Conservation (phyloP, 2,888 invertebrate species). For the Aromia moschata region DNA sequence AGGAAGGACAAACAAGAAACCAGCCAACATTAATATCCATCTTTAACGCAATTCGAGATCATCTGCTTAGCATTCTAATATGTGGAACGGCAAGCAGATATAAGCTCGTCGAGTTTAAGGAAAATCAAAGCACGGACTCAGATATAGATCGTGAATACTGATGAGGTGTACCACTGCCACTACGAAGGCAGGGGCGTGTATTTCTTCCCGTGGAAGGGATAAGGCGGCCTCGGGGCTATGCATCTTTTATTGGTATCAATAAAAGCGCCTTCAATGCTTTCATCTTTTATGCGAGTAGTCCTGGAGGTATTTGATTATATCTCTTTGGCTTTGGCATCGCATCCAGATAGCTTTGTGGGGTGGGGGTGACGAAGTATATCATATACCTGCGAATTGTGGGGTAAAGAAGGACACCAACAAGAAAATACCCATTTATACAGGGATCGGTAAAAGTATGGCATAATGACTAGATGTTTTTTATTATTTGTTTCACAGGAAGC, state of each 20-base stretch:
- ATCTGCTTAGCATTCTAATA: conserved; percentile 10
- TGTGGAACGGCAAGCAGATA: conserved; percentile 5
- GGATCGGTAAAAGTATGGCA: too few relatives aligned
- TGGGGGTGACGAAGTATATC: too few relatives aligned
- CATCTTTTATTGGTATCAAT: background rate
- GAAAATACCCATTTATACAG: too few relatives aligned
- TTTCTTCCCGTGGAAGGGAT: background rate
- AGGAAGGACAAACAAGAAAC: too few relatives aligned
- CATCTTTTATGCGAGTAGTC: background rate
- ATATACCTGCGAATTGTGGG: too few relatives aligned
- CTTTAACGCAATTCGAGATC: background rate
- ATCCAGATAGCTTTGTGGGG: too few relatives aligned
- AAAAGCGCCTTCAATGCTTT: background rate
- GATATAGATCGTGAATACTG: conserved; percentile 15
- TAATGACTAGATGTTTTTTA: too few relatives aligned
- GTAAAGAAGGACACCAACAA: too few relatives aligned
- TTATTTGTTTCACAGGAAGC: too few relatives aligned
- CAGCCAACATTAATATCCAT: background rate
- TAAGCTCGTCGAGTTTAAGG: conserved; percentile 14
- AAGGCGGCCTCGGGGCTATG: background rate
- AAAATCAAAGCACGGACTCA: conserved; percentile 20
- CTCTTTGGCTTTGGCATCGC: too few relatives aligned
- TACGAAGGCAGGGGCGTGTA: background rate
- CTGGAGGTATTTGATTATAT: too few relatives aligned
- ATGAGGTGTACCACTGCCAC: conserved; percentile 5